Percentiles rank a stretch among this genome's conserved stretches.
These are phyloP conservation scores for Scylla paramamosain DNA, from an alignment of 1,140 invertebrate species.

Conservation along the genomic window DNA sequence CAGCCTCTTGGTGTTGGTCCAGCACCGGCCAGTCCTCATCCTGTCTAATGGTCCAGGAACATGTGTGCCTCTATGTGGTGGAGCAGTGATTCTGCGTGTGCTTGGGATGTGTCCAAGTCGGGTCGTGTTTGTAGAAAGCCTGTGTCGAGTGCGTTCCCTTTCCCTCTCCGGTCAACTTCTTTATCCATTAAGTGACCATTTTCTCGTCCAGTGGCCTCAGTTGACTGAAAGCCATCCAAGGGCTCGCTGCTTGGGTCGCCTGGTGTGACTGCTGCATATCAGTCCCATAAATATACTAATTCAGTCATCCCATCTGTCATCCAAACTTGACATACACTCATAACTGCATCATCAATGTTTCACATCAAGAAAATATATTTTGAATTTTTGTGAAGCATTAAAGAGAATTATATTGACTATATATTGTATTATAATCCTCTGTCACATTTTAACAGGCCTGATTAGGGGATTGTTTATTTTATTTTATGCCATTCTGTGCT, in stretches of 20 bases:
- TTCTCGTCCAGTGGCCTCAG: conserved; percentile 95
- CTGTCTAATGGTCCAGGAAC: conserved; percentile 98
- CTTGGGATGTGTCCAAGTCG: conserved; percentile 85
- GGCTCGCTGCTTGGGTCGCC: conserved; percentile 85
- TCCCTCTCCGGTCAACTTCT: conserved; percentile 95
- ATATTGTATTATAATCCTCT: neutral
- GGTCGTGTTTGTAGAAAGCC: conserved; percentile 96
- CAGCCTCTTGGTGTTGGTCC: conserved; percentile 87
- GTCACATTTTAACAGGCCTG: neutral
- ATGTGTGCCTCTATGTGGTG: conserved; percentile 92
- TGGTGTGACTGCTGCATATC: conserved; percentile 81
- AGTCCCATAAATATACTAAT: neutral
- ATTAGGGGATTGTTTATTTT: too few relatives aligned
- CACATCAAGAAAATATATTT: neutral
- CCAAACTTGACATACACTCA: neutral
- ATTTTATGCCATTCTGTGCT: too few relatives aligned
- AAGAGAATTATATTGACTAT: neutral
- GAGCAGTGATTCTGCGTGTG: conserved; percentile 84
- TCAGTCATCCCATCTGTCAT: neutral
- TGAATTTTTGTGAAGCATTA: neutral
- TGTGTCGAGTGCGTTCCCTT: conserved; percentile 93
- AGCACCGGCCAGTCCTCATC: conserved; percentile 87
- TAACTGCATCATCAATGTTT: neutral
- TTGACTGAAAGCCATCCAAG: conserved; percentile 84
- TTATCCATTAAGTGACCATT: conserved; percentile 89